These are phyloP conservation scores for Halesus radiatus DNA, from an alignment of 1,140 invertebrate genomes.

Conservation along the genomic window DNA sequence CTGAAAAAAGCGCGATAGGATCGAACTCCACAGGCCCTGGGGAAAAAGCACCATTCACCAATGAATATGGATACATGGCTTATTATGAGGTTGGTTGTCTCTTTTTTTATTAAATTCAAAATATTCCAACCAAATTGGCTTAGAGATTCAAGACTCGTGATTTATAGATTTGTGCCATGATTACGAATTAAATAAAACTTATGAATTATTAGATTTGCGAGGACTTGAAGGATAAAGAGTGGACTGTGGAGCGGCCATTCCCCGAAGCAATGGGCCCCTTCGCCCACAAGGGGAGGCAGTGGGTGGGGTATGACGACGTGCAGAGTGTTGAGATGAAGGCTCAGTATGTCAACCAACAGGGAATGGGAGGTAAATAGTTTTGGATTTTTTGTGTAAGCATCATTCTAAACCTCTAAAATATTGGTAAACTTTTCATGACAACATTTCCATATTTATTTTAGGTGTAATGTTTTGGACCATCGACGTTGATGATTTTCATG, in stretches of 20 bases:
- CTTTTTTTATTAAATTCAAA: slow-evolving; percentile 71
- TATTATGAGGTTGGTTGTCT: slow-evolving; percentile 74
- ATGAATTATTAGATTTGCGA: slow-evolving; percentile 72
- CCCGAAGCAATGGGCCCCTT: slow-evolving; percentile 88
- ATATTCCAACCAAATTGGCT: neutral
- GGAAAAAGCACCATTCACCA: slow-evolving; percentile 74
- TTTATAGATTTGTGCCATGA: no score
- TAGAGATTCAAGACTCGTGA: no score
- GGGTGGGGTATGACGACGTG: slow-evolving; percentile 95
- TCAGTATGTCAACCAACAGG: slow-evolving; percentile 74
- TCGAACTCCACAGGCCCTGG: slow-evolving; percentile 72
- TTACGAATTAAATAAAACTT: neutral
- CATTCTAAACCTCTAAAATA: neutral
- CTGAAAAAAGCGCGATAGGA: slow-evolving; percentile 67
- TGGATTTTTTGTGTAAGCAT: neutral
- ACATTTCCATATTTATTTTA: slow-evolving; percentile 45
- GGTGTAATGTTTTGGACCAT: slow-evolving; percentile 93
- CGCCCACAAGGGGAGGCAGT: slow-evolving; percentile 88
- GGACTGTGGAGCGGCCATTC: slow-evolving; percentile 86
- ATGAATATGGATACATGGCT: slow-evolving; percentile 77
- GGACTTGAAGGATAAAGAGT: slow-evolving; percentile 59
- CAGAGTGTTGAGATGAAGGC: slow-evolving; percentile 13
- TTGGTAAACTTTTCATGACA: neutral
- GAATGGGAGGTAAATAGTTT: slow-evolving; percentile 74
- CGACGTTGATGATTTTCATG: slow-evolving; percentile 93